Conservation (phyloP, 2,797 vertebrate genomes). For the Myiothlypis chrysogaster region DNA sequence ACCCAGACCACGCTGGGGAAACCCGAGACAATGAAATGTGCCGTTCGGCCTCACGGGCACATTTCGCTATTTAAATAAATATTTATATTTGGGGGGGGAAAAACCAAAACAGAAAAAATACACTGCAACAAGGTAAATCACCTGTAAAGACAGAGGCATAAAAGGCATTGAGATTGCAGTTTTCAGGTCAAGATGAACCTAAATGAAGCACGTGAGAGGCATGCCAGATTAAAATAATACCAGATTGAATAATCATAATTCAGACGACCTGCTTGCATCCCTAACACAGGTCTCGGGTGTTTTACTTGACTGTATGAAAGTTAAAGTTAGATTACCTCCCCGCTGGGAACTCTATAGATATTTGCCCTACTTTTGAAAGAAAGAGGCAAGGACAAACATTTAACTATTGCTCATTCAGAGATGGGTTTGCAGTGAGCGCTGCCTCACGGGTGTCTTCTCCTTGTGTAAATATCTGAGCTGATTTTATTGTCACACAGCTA, state of each 20-base stretch:
- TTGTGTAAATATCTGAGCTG: neutral
- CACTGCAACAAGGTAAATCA: neutral
- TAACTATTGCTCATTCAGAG: constrained; percentile 36
- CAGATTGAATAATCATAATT: constrained; percentile 66
- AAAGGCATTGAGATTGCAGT: constrained; percentile 24
- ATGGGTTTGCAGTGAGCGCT: neutral
- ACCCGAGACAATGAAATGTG: neutral
- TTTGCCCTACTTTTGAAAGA: constrained; percentile 60
- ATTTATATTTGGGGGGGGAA: neutral
- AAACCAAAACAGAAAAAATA: neutral
- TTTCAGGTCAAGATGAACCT: constrained; percentile 74
- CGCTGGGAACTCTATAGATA: constrained; percentile 61
- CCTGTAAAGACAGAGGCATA: constrained; percentile 19
- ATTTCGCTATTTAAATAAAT: neutral
- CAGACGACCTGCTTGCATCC: constrained; percentile 66
- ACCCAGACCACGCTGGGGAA: neutral
- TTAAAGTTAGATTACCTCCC: constrained; percentile 69
- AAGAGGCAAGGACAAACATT: constrained; percentile 58
- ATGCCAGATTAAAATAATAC: constrained; percentile 72
- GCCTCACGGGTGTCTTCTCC: neutral
- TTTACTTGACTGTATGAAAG: constrained; percentile 60
- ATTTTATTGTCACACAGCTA: neutral
- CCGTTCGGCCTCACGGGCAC: neutral
- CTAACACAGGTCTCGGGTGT: constrained; percentile 57
- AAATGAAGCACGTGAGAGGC: constrained; percentile 58